These are phyloP conservation scores for Polydrusus pterygomalis DNA, from an alignment of 2,888 invertebrate species.

Conservation along the genomic window DNA sequence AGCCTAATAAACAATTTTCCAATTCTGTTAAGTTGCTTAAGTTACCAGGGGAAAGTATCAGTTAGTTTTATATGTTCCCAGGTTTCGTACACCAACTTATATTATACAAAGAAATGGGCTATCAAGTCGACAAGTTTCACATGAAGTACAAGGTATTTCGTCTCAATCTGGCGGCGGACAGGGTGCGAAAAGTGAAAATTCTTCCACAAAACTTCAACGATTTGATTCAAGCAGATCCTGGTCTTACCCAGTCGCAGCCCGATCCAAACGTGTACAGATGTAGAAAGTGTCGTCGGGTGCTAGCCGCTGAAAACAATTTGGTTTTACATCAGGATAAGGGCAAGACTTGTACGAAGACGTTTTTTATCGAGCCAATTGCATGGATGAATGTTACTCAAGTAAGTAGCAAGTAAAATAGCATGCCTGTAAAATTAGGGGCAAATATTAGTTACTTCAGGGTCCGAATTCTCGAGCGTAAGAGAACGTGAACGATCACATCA, in stretches of 20 bases:
- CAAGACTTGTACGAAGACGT: constrained; percentile 79
- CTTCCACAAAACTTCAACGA: constrained; percentile 86
- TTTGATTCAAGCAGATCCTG: constrained; percentile 88
- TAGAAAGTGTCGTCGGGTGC: constrained; percentile 84
- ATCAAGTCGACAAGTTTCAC: constrained; percentile 79
- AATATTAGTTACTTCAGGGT: too few species aligned
- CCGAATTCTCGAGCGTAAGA: too few species aligned
- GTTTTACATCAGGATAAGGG: constrained; percentile 79
- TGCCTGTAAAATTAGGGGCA: too few species aligned
- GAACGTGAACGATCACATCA: too few species aligned
- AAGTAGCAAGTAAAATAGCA: too few species aligned
- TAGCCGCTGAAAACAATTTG: constrained; percentile 88
- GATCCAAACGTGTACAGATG: constrained; percentile 91
- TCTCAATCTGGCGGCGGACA: constrained; percentile 86
- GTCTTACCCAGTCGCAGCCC: constrained; percentile 80
- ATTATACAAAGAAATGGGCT: constrained; percentile 87
- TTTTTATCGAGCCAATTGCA: constrained; percentile 91
- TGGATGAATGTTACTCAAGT: constrained; percentile 81
- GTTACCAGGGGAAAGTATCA: too few species aligned
- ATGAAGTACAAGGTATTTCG: constrained; percentile 84
- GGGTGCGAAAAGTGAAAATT: constrained; percentile 88
- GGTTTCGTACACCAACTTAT: constrained; percentile 88
- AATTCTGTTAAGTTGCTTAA: too few species aligned
- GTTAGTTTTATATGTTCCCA: not conserved
- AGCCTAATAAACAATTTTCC: too few species aligned